A percentile compares a stretch with the other conserved stretches of the same genome.
Conservation (phyloP, 2,888 invertebrate species). For the Sminthurides aquaticus region DNA sequence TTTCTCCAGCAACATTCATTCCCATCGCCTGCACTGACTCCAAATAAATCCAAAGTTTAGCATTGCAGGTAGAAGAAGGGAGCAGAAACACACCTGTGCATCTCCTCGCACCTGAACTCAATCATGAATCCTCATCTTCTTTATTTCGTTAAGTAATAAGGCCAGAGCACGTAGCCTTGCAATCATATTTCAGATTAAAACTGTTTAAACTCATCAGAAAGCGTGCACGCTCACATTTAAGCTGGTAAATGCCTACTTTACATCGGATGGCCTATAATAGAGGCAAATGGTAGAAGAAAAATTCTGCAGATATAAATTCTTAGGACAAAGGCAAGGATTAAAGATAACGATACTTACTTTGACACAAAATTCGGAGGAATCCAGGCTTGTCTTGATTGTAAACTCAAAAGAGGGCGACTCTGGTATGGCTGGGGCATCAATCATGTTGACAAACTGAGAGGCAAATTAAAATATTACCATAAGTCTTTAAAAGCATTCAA, state of each 20-base stretch:
- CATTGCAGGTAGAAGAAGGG: background rate
- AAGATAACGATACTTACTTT: constrained; percentile 27
- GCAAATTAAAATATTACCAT: constrained; percentile 7
- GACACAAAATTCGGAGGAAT: constrained; percentile 41
- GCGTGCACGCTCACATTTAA: background rate
- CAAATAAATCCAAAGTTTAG: background rate
- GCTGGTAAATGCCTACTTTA: too few species aligned
- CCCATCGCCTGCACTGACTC: too few species aligned
- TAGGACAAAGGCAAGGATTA: background rate
- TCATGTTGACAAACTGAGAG: constrained; percentile 34
- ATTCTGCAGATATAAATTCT: background rate
- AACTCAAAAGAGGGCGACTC: constrained; percentile 41
- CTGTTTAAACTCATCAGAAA: background rate
- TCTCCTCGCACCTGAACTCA: too few species aligned
- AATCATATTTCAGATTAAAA: background rate
- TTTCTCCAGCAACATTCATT: background rate
- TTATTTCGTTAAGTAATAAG: background rate
- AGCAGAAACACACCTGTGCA: background rate
- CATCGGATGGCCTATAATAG: too few species aligned
- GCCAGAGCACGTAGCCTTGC: background rate
- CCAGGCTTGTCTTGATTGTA: constrained; percentile 38
- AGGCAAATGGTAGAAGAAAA: too few species aligned
- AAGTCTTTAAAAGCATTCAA: too few species aligned
- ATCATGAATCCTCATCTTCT: background rate
- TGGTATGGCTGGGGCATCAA: constrained; percentile 35